Conservation (phyloP, 2,888 invertebrate genomes). For the Glyphotaelius pellucidus region DNA sequence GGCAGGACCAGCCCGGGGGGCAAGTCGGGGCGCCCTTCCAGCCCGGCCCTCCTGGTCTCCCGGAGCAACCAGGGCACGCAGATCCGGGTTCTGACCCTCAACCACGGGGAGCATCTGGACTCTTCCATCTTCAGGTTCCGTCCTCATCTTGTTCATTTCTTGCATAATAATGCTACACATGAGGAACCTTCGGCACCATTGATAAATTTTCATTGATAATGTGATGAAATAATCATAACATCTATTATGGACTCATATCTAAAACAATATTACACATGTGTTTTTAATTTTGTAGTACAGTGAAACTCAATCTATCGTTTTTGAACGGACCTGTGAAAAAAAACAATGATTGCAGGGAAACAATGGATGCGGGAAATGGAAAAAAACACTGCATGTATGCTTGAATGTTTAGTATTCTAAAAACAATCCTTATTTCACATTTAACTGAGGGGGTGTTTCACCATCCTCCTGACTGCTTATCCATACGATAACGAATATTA, state of each 20-base stretch:
- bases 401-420: too few species aligned
- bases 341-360: too few species aligned
- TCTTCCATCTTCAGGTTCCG: constrained; percentile 80
- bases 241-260: not conserved
- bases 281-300: not conserved
- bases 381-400: too few species aligned
- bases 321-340: too few species aligned
- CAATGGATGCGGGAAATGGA: too few species aligned
- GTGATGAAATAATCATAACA: not conserved
- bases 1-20: constrained; percentile 62
- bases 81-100: constrained; percentile 82
- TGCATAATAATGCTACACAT: too few species aligned
- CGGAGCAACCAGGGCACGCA: constrained; percentile 69
- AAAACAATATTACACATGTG: too few species aligned
- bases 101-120: constrained; percentile 87
- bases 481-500: too few species aligned
- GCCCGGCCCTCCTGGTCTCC: constrained; percentile 43
- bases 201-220: not conserved
- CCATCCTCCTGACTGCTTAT: too few species aligned
- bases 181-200: not conserved
- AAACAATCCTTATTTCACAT: too few species aligned
- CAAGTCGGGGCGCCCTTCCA: constrained; percentile 57
- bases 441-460: too few species aligned
- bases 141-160: not conserved
- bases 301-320: too few species aligned